Evolutionary conservation across 2,113 vertebrate genomes (phyloP).

Genomic region (Macroglossus sobrinus): DNA sequence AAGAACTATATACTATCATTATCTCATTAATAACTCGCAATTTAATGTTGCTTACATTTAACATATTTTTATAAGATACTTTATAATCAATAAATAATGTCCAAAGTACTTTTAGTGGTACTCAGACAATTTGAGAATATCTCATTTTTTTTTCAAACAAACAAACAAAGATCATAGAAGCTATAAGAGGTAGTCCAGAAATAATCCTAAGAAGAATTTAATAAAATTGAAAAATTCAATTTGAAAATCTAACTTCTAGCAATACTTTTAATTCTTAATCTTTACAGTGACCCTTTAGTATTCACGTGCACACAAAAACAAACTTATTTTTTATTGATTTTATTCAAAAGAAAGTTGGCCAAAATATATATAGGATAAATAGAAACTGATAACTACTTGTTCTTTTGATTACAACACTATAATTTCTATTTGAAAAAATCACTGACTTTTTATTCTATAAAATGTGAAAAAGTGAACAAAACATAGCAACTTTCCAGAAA

Average conservation of each 20-base stretch:
- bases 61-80: not conserved
- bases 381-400: not conserved
- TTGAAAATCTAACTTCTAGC: not conserved
- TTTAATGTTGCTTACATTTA: not conserved
- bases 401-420: slow-evolving; percentile 5
- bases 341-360: not conserved
- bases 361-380: not conserved
- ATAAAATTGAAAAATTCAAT: not conserved
- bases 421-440: not conserved
- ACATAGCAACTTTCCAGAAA: not conserved
- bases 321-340: not conserved
- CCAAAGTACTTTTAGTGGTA: not conserved
- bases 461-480: slow-evolving; percentile 13
- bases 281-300: not conserved
- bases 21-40: not conserved
- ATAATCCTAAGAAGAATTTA: not conserved
- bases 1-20: not conserved
- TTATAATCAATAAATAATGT: not conserved
- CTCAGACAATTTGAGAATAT: not conserved
- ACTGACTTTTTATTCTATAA: not conserved
- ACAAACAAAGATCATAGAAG: not conserved
- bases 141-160: not conserved
- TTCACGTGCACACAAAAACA: not conserved
- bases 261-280: not conserved
- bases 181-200: not conserved